phyloP scores from a whole-genome alignment of 2,797 vertebrate species.

The Peromyscus melanophrys region DNA sequence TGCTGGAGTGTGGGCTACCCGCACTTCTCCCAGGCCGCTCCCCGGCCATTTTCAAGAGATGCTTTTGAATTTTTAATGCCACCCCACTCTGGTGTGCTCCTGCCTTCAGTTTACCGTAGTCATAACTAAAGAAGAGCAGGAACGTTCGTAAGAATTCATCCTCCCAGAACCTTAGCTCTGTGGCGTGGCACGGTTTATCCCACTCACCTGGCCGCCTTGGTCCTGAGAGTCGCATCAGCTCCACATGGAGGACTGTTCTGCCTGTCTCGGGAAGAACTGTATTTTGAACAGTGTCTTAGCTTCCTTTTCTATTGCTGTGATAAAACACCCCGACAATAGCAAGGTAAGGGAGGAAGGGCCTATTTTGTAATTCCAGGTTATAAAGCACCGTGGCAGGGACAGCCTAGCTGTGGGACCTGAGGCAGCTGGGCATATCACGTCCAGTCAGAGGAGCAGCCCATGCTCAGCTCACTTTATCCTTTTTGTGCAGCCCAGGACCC shows the following conservation, averaged over 20 bases:
- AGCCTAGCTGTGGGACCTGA: background rate
- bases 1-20: background rate
- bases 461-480: background rate
- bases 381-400: background rate
- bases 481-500: background rate
- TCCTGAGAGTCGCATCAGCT: background rate
- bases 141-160: constrained; percentile 49
- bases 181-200: background rate
- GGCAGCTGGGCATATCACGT: background rate
- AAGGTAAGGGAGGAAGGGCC: too few species aligned
- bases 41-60: constrained; percentile 43
- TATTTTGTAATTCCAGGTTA: background rate
- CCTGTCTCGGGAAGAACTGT: background rate
- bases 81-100: constrained; percentile 52
- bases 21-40: constrained; percentile 35
- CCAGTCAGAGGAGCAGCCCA: background rate
- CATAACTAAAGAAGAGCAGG: background rate
- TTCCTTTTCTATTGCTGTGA: too few species aligned
- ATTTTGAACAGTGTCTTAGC: background rate
- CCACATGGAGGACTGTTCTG: background rate
- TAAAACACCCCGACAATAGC: background rate
- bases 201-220: background rate
- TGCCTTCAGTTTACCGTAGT: constrained; percentile 45
- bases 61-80: constrained; percentile 75
- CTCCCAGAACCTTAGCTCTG: constrained; percentile 27